Evolutionary conservation across 2,113 vertebrate species (phyloP), one percentile per base, ranked within the genome.

Genomic region (Colossoma macropomum): DNA sequence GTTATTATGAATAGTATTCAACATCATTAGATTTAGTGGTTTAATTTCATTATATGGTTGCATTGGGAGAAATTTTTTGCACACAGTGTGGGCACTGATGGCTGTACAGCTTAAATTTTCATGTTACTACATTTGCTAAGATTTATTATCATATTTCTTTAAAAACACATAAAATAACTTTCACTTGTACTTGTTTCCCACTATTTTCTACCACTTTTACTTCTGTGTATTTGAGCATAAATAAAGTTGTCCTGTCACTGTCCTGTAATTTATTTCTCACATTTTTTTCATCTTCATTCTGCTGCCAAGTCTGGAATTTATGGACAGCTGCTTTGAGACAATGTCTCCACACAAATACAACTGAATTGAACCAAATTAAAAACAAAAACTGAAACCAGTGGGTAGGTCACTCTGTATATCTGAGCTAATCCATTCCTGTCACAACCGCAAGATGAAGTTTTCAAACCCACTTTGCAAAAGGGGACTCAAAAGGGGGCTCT

Each of bases 381-480:
- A 52, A 52, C 50, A 52, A 52, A 52, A 52, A 15, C 17, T 19
- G 50, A 52, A 52, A 23, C 54, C 54, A 62, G 23, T 27, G 23
- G 7, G 59, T 16, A 27, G 59, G 59, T 62, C 59, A 62, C 4
- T 56, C 56, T 25, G 56, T 60, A 25, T 60, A 60, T 62, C 13
- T 27, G 59, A 62, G 59, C 59, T 45, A 23, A 71, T 71, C 38
- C 34, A 1, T 71, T 45, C 34, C 38, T 45, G 38, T 71, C 38
- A 45, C 21, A 45, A 71, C 68, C 38, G 12, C 41, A 41, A 23
- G 68, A 45, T 71, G 34, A 71, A 63, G 38, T 48, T 65, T 65
- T 65, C 15, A 78, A 50, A 79, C 56, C 41, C 68, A 45, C 41
- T 71, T 71, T 45, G 65, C 30, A 1, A 70, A 71, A 38, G 10